These are phyloP conservation scores for Amblyteles armatorius DNA, from an alignment of 2,888 invertebrate genomes.

Conservation along the genomic window DNA sequence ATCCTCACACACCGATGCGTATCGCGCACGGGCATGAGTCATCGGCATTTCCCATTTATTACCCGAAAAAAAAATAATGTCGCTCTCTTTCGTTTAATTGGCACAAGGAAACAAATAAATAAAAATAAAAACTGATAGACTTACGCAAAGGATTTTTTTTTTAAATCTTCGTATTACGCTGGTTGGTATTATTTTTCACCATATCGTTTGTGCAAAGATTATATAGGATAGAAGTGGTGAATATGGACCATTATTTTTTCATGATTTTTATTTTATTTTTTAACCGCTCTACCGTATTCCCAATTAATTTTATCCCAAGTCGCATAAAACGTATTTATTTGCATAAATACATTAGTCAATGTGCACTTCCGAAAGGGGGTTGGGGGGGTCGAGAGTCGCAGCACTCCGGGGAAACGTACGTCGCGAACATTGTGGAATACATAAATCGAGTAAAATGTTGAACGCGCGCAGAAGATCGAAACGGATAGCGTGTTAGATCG, in stretches of 20 bases:
- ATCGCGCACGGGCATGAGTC: constrained; percentile 19
- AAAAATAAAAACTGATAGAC: not conserved
- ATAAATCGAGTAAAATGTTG: constrained; percentile 53
- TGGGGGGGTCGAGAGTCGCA: not conserved
- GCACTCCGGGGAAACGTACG: constrained; percentile 3
- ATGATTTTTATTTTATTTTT: not conserved
- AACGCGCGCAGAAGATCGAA: constrained; percentile 45
- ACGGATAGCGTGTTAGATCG: constrained; percentile 49
- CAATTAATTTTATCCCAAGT: not conserved
- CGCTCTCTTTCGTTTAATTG: not conserved
- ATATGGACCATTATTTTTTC: not conserved
- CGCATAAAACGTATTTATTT: not conserved
- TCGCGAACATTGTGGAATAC: constrained; percentile 20
- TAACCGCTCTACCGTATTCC: not conserved
- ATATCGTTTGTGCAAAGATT: no score
- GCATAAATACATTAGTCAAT: not conserved
- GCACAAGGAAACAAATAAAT: not conserved
- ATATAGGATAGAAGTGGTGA: not conserved
- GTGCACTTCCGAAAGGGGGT: not conserved
- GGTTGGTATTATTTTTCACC: no score
- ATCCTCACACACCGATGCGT: not conserved
- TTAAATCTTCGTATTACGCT: no score
- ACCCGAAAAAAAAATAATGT: not conserved
- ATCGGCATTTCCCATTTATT: constrained; percentile 5
- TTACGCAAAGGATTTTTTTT: not conserved